Percentiles rank a stretch among this genome's conserved stretches.
These are phyloP conservation scores for Ophion slaviceki DNA, from an alignment of 2,888 invertebrate species.

Conservation along the genomic window DNA sequence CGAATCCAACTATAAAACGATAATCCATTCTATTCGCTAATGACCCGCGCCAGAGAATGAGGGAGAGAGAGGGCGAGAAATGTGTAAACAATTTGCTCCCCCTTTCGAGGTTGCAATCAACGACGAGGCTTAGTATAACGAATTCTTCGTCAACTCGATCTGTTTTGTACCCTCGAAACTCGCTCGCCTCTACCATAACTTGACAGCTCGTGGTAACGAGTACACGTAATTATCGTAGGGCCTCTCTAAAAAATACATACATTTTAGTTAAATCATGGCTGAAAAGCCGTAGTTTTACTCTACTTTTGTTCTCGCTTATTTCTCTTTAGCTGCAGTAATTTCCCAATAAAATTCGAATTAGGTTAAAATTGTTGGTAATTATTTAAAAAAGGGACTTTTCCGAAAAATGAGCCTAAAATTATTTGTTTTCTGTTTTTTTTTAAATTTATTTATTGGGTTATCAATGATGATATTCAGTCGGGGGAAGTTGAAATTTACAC, in stretches of 20 bases:
- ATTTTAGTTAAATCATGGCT: neutral
- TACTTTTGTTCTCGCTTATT: neutral
- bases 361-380: neutral
- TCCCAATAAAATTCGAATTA: neutral
- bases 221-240: neutral
- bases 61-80: neutral
- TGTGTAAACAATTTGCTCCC: conserved; percentile 26
- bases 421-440: too few relatives aligned
- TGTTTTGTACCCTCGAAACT: neutral
- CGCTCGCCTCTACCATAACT: neutral
- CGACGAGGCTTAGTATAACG: neutral
- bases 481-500: too few relatives aligned
- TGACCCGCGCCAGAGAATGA: conserved; percentile 11
- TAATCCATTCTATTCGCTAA: conserved; percentile 56
- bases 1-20: conserved; percentile 62
- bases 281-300: neutral
- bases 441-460: too few relatives aligned
- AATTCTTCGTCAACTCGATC: conserved; percentile 9
- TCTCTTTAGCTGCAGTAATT: neutral
- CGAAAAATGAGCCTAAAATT: too few relatives aligned
- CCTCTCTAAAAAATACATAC: neutral
- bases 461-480: too few relatives aligned
- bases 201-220: neutral
- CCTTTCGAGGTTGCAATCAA: neutral
- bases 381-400: too few relatives aligned